A percentile compares a stretch with the other conserved stretches of the same genome.
phyloP scores from a whole-genome alignment of 1,140 invertebrate genomes.

The Eriosoma lanigerum region DNA sequence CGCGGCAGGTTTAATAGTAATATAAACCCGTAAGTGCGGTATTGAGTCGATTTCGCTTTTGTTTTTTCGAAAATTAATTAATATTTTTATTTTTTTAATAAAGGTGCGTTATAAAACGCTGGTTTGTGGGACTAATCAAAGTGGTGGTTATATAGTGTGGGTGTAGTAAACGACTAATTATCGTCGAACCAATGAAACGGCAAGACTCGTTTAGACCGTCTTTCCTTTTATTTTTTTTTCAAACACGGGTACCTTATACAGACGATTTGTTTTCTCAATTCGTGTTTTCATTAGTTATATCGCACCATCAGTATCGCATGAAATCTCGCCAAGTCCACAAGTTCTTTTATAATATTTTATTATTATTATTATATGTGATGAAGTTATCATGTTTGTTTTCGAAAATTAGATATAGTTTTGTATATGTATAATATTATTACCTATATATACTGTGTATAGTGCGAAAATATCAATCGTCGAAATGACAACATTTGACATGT shows the following conservation, averaged over 20 bases:
- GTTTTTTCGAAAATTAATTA: conserved; percentile 50
- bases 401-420: neutral
- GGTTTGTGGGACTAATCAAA: conserved; percentile 42
- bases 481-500: conserved; percentile 45
- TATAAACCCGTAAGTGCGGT: conserved; percentile 32
- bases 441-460: no score
- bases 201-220: conserved; percentile 35
- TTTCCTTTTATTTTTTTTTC: conserved; percentile 33
- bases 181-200: conserved; percentile 45
- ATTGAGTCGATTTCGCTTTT: conserved; percentile 42
- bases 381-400: neutral
- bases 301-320: neutral
- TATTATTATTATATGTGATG: no score
- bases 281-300: neutral
- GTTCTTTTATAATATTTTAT: neutral
- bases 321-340: conserved; percentile 44
- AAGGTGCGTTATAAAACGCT: conserved; percentile 30
- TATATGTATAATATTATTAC: neutral
- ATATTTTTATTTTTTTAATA: conserved; percentile 45
- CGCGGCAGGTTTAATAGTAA: conserved; percentile 26
- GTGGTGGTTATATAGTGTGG: conserved; percentile 44
- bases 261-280: conserved; percentile 12
- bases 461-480: neutral
- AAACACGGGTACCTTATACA: neutral
- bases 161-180: conserved; percentile 51